A percentile compares a stretch with the other conserved stretches of the same genome.
phyloP scores from a whole-genome alignment of 1,140 invertebrate species.

The Neomicropteryx cornuta region DNA sequence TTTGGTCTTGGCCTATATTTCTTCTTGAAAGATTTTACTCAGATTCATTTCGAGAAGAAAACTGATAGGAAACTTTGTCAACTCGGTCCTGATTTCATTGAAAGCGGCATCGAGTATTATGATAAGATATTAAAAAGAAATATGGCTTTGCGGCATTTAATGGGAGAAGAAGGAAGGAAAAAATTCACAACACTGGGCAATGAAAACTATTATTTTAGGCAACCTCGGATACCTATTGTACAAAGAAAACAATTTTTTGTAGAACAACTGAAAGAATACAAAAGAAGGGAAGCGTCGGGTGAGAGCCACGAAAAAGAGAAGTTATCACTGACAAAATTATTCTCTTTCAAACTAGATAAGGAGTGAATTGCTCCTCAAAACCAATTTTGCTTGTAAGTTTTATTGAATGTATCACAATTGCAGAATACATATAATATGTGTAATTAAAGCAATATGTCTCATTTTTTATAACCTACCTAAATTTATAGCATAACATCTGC shows the following conservation, averaged over 20 bases:
- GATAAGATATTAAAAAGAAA: conserved; percentile 60
- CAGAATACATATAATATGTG: too few species aligned
- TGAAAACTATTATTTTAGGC: conserved; percentile 49
- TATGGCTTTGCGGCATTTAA: conserved; percentile 51
- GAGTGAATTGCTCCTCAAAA: too few species aligned
- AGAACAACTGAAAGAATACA: conserved; percentile 11
- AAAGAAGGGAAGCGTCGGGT: too few species aligned
- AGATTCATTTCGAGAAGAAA: conserved; percentile 45
- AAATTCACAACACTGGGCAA: conserved; percentile 57
- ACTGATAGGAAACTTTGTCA: conserved; percentile 48
- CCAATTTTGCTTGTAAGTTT: too few species aligned
- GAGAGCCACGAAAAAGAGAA: conserved; percentile 5
- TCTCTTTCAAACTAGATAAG: too few species aligned
- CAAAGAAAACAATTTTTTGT: conserved; percentile 53
- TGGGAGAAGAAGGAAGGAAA: conserved; percentile 45
- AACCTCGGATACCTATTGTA: conserved; percentile 48
- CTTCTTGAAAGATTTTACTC: conserved; percentile 49
- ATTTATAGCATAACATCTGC: too few species aligned
- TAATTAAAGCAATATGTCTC: too few species aligned
- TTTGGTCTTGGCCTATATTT: conserved; percentile 50
- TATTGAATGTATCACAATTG: too few species aligned
- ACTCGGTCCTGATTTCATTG: conserved; percentile 47
- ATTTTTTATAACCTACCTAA: too few species aligned
- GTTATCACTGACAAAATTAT: too few species aligned
- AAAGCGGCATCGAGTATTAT: conserved; percentile 66